A percentile compares a stretch with the other conserved stretches of the same genome.
Evolutionary conservation across 2,797 vertebrate species (phyloP).

Genomic region (Serranus cabrilla): DNA sequence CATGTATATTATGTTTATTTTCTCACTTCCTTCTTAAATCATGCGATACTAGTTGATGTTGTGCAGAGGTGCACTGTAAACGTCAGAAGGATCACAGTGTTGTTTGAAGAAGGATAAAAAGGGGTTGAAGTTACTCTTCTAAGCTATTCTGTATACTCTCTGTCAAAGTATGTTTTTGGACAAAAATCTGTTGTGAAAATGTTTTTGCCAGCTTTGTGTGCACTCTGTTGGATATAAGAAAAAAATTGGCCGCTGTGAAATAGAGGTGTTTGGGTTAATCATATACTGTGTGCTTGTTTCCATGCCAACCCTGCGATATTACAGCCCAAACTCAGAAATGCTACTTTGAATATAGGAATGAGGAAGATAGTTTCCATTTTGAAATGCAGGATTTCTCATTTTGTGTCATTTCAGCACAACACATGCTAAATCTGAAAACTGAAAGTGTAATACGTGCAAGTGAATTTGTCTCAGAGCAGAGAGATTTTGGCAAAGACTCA

Average conservation of each 20-base stretch:
- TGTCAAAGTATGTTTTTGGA: conserved; percentile 28
- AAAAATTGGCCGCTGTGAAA: conserved; percentile 44
- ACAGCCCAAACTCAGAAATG: conserved; percentile 47
- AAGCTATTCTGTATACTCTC: neutral
- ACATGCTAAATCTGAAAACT: conserved; percentile 35
- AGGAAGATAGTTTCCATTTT: conserved; percentile 36
- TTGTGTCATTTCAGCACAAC: conserved; percentile 28
- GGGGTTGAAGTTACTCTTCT: neutral
- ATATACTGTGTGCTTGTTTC: conserved; percentile 74
- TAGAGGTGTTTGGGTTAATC: conserved; percentile 68
- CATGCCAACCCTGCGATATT: conserved; percentile 76
- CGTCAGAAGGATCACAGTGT: neutral
- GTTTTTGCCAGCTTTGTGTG: conserved; percentile 35
- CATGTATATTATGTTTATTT: neutral
- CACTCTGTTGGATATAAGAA: conserved; percentile 47
- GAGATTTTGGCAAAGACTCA: conserved; percentile 33
- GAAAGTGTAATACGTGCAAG: conserved; percentile 29
- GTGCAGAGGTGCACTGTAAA: neutral
- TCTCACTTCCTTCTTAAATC: neutral
- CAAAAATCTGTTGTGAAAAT: conserved; percentile 26
- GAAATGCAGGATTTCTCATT: conserved; percentile 31
- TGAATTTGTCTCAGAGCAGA: neutral
- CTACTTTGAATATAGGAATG: conserved; percentile 57
- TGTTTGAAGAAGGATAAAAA: conserved; percentile 8
- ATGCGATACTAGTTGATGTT: neutral